These are phyloP conservation scores for Lepidurus couesii DNA, from an alignment of 1,140 invertebrate genomes.

Conservation along the genomic window DNA sequence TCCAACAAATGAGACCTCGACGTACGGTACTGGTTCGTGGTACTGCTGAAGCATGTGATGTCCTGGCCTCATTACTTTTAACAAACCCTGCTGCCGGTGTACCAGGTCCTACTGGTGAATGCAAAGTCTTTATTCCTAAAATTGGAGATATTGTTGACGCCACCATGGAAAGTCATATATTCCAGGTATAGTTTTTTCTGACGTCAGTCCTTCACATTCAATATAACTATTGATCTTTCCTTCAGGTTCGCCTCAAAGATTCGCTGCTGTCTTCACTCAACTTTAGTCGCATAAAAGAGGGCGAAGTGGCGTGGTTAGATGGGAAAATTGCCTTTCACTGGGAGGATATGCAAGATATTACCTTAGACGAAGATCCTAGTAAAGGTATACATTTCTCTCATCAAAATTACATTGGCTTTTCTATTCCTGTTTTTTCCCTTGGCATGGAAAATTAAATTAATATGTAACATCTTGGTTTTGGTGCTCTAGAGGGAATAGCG, in stretches of 20 bases:
- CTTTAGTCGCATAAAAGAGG: constrained; percentile 73
- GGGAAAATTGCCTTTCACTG: constrained; percentile 32
- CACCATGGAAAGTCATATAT: constrained; percentile 96
- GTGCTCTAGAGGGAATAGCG: neutral
- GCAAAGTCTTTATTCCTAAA: constrained; percentile 73
- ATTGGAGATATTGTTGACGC: constrained; percentile 85
- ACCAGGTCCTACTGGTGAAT: constrained; percentile 32
- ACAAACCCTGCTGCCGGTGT: constrained; percentile 44
- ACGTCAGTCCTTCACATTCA: constrained; percentile 33
- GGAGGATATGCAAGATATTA: constrained; percentile 29
- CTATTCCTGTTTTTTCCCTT: neutral
- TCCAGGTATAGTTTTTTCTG: constrained; percentile 63
- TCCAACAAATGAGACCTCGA: constrained; percentile 77
- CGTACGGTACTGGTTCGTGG: constrained; percentile 66
- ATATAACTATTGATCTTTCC: constrained; percentile 36
- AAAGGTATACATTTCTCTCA: neutral
- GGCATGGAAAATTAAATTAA: neutral
- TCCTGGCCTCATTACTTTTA: constrained; percentile 43
- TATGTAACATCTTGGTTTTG: neutral
- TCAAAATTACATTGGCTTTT: too few relatives aligned
- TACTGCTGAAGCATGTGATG: constrained; percentile 46
- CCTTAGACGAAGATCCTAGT: constrained; percentile 29
- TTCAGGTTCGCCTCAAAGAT: constrained; percentile 78
- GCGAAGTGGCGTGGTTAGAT: constrained; percentile 80
- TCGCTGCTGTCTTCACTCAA: constrained; percentile 80